Percentiles rank a stretch among this genome's conserved stretches.
Evolutionary conservation across 2,888 invertebrate species (phyloP).

Genomic region (Malthinus flaveolus): DNA sequence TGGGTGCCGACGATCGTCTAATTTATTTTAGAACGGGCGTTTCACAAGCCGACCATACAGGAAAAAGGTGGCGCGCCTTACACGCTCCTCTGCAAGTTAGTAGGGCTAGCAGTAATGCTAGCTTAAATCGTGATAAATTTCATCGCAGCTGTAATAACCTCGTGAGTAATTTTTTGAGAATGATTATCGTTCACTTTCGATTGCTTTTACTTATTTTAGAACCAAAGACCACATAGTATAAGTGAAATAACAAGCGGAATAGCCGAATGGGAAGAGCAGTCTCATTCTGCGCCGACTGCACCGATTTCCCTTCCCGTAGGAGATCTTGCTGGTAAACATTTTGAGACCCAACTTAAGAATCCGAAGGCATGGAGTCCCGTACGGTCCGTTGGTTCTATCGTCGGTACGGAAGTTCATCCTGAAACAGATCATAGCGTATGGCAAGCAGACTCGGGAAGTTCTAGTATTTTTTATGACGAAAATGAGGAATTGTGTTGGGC

Average conservation of each 20-base stretch:
- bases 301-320: constrained; percentile 67
- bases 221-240: constrained; percentile 58
- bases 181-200: background rate
- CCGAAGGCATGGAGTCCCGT: constrained; percentile 87
- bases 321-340: constrained; percentile 65
- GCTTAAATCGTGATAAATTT: constrained; percentile 55
- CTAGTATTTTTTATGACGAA: constrained; percentile 79
- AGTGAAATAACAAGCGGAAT: constrained; percentile 56
- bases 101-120: constrained; percentile 79
- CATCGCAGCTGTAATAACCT: constrained; percentile 69
- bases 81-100: constrained; percentile 82
- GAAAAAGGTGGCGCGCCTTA: constrained; percentile 83
- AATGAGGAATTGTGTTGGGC: constrained; percentile 81
- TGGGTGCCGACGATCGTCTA: constrained; percentile 80
- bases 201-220: constrained; percentile 39
- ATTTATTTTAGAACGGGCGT: constrained; percentile 82
- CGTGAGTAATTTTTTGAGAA: constrained; percentile 48
- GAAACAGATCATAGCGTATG: constrained; percentile 82
- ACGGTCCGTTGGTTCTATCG: constrained; percentile 83
- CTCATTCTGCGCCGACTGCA: constrained; percentile 71
- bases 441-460: constrained; percentile 71
- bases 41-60: constrained; percentile 74
- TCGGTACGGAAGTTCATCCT: constrained; percentile 83
- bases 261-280: constrained; percentile 68
- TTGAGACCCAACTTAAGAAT: constrained; percentile 74